phyloP scores from a whole-genome alignment of 1,140 invertebrate species.

The Dreissena polymorpha region DNA sequence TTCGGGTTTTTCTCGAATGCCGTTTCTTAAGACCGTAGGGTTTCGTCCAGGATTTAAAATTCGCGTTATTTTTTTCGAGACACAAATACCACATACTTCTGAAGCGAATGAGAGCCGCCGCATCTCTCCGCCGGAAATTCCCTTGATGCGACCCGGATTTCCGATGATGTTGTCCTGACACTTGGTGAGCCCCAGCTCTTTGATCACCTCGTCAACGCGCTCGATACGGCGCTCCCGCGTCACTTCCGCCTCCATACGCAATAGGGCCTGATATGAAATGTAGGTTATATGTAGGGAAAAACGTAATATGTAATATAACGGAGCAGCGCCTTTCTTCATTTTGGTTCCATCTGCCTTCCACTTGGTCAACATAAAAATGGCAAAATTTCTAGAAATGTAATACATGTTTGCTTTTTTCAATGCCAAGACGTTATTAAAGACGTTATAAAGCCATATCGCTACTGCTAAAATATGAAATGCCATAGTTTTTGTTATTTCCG shows the following conservation, averaged over 20 bases:
- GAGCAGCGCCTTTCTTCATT: neutral
- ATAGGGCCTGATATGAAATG: slow-evolving; percentile 86
- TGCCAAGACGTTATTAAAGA: no score
- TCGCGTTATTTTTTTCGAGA: neutral
- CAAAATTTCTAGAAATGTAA: neutral
- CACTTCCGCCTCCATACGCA: slow-evolving; percentile 94
- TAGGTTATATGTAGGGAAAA: neutral
- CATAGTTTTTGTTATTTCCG: no score
- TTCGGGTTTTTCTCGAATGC: no score
- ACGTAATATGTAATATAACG: neutral
- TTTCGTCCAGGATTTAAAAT: no score
- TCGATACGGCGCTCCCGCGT: slow-evolving; percentile 88
- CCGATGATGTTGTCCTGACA: slow-evolving; percentile 88
- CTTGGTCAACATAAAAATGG: neutral
- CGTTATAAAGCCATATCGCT: no score
- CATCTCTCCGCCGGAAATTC: slow-evolving; percentile 97
- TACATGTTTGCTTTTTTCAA: no score
- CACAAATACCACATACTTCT: slow-evolving; percentile 84
- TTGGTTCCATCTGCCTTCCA: neutral
- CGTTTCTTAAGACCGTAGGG: neutral
- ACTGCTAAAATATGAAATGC: no score
- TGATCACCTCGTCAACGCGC: slow-evolving; percentile 94
- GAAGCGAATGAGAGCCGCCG: slow-evolving; percentile 97
- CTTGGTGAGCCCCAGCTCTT: slow-evolving; percentile 91
- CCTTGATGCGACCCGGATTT: slow-evolving; percentile 88